A percentile compares a stretch with the other conserved stretches of the same genome.
phyloP scores from a whole-genome alignment of 2,797 vertebrate species.

The Microctenopoma steveboyesi region DNA sequence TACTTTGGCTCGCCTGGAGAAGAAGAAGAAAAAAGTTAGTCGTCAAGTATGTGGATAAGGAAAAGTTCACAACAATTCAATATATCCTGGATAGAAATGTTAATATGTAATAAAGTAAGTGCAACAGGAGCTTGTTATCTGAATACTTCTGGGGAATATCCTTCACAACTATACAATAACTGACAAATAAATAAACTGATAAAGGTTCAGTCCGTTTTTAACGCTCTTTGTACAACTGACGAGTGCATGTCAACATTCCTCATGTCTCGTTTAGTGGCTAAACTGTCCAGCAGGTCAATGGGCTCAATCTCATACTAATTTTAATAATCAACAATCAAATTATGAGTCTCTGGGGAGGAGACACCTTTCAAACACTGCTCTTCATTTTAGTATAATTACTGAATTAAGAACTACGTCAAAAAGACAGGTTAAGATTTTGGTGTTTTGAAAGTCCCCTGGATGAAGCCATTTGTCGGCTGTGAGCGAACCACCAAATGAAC shows the following conservation, averaged over 20 bases:
- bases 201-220: not conserved
- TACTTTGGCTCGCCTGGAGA: constrained; percentile 48
- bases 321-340: no score
- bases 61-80: not conserved
- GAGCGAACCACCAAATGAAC: no score
- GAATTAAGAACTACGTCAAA: no score
- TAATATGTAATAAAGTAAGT: not conserved
- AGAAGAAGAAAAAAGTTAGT: not conserved
- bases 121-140: no score
- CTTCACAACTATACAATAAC: no score
- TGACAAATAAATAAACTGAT: not conserved
- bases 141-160: no score
- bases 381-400: not conserved
- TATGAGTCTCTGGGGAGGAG: no score
- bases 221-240: not conserved
- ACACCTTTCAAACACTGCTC: not conserved
- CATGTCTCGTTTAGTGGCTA: no score
- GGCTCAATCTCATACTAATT: not conserved
- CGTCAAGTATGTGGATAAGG: not conserved
- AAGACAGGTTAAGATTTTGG: no score
- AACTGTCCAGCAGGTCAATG: not conserved
- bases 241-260: not conserved
- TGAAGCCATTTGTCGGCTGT: no score
- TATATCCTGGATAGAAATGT: not conserved
- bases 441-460: no score